Conservation (phyloP, 1,140 invertebrate species). For the Bicyclus anynana region DNA sequence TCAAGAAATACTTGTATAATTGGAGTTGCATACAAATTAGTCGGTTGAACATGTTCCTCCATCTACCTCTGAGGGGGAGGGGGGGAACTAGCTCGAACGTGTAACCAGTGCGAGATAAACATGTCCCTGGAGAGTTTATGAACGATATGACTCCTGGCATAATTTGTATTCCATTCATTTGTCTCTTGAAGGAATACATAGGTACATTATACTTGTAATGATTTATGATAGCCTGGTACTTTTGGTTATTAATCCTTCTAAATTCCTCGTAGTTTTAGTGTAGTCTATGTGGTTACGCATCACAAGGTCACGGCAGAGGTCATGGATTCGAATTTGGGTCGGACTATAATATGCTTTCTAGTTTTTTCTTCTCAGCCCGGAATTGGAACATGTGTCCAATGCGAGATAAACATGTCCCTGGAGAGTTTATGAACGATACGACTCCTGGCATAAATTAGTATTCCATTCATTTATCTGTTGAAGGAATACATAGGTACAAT, state of each 20-base stretch:
- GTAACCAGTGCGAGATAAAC: conserved; percentile 12
- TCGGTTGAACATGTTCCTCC: neutral
- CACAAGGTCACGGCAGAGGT: too few relatives aligned
- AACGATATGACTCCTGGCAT: conserved; percentile 13
- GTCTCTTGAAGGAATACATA: neutral
- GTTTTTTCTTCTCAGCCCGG: too few relatives aligned
- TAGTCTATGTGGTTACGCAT: too few relatives aligned
- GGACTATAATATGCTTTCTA: too few relatives aligned
- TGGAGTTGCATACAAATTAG: neutral
- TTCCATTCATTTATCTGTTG: neutral
- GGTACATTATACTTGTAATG: neutral
- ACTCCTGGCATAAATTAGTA: conserved; percentile 10
- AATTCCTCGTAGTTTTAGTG: too few relatives aligned
- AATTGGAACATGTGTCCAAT: neutral
- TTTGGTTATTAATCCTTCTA: too few relatives aligned
- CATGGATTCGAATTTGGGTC: too few relatives aligned
- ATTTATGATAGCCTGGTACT: neutral
- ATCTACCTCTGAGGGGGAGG: neutral
- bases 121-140: conserved; percentile 8
- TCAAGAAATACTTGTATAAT: neutral
- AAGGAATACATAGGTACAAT: too few relatives aligned
- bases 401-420: conserved; percentile 16
- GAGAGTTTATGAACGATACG: conserved; percentile 11
- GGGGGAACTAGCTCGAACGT: conserved; percentile 2
- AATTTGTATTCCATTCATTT: conserved; percentile 1